These are phyloP conservation scores for Merluccius polli DNA, from an alignment of 2,797 vertebrate genomes.

Conservation along the genomic window DNA sequence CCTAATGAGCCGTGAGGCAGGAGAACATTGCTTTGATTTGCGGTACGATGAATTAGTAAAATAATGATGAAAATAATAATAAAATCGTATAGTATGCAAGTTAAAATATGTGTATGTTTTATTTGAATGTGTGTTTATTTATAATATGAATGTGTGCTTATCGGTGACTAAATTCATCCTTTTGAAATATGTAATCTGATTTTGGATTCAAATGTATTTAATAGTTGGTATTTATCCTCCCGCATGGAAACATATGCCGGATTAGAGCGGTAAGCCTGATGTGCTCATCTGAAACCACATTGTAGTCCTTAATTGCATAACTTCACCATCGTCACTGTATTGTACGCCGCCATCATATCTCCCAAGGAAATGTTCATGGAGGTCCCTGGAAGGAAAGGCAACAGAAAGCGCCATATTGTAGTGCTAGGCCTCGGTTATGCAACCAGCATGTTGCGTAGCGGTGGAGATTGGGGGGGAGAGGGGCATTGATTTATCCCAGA, in stretches of 20 bases:
- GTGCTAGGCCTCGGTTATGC: not conserved
- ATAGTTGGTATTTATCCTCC: constrained; percentile 3
- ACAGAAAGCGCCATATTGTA: not conserved
- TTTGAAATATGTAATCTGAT: not conserved
- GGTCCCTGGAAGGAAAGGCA: not conserved
- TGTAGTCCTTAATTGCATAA: constrained; percentile 38
- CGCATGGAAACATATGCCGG: constrained; percentile 27
- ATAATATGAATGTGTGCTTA: not conserved
- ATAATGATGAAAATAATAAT: not conserved
- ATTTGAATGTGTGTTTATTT: not conserved
- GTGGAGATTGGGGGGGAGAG: not conserved
- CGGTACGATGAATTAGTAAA: not conserved
- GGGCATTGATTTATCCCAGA: constrained; percentile 36
- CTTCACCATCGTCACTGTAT: not conserved
- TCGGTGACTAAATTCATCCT: not conserved
- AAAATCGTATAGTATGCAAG: not conserved
- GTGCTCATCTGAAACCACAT: constrained; percentile 27
- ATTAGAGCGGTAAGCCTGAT: constrained; percentile 30
- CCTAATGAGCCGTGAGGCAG: constrained; percentile 23
- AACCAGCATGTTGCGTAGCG: not conserved
- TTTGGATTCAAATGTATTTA: not conserved
- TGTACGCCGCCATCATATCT: not conserved
- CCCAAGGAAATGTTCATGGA: not conserved
- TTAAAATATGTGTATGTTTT: not conserved
- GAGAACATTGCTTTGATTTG: not conserved